A percentile compares a stretch with the other conserved stretches of the same genome.
These are phyloP conservation scores for Coregonus ussuriensis DNA, from an alignment of 2,797 vertebrate genomes.

Conservation along the genomic window DNA sequence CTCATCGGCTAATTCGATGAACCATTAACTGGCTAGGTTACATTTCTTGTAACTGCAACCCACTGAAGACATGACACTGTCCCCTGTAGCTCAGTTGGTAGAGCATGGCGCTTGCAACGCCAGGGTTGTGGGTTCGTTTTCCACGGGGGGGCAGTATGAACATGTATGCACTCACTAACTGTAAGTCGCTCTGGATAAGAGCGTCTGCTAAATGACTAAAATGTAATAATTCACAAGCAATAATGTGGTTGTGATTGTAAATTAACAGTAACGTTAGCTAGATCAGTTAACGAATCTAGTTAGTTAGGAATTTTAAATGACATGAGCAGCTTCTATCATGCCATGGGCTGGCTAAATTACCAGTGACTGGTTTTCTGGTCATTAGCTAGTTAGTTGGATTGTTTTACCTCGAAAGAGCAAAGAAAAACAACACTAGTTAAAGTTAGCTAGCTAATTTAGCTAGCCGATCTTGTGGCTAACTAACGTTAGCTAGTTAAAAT, in stretches of 20 bases:
- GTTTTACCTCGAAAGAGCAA: background rate
- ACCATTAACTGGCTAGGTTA: background rate
- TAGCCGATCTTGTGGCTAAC: background rate
- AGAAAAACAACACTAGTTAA: background rate
- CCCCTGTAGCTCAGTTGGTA: no score
- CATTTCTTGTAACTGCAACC: background rate
- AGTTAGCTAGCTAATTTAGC: background rate
- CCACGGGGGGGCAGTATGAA: no score
- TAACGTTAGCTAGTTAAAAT: background rate
- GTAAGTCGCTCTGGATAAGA: no score
- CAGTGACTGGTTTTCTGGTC: conserved; percentile 2
- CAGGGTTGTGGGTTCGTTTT: no score
- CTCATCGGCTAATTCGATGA: background rate
- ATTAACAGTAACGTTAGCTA: background rate
- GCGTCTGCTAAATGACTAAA: no score
- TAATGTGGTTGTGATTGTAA: no score
- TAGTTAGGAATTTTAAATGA: background rate
- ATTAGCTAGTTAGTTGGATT: background rate
- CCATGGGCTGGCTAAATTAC: conserved; percentile 22
- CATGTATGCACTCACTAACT: no score
- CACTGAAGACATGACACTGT: conserved; percentile 12
- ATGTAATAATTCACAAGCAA: background rate
- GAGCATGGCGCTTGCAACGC: no score
- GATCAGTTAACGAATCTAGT: background rate
- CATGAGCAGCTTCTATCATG: background rate